phyloP scores from a whole-genome alignment of 2,888 invertebrate species.

The Chloroclystis v-ata region DNA sequence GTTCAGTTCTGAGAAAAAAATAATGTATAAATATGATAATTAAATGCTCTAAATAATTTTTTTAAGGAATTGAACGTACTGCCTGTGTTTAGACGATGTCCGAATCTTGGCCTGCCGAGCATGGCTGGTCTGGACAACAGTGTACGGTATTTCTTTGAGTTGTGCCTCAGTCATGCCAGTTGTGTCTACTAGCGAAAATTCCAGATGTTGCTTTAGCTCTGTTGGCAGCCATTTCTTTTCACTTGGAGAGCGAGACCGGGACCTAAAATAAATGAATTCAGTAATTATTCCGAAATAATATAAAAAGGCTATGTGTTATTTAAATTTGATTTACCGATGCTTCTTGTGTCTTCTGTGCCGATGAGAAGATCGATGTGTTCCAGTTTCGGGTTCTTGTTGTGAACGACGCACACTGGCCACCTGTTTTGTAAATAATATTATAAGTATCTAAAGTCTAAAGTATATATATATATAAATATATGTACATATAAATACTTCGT shows the following conservation, averaged over 20 bases:
- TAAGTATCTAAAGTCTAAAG: not conserved
- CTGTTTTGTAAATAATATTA: conserved; percentile 45
- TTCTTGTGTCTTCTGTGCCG: conserved; percentile 79
- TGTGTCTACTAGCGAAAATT: conserved; percentile 92
- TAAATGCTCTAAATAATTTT: no score
- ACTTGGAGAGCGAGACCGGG: conserved; percentile 84
- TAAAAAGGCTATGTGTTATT: not conserved
- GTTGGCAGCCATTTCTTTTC: conserved; percentile 85
- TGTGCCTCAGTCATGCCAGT: conserved; percentile 93
- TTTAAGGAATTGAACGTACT: conserved; percentile 41
- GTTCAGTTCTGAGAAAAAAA: conserved; percentile 48
- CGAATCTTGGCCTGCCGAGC: conserved; percentile 79
- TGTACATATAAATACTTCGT: no score
- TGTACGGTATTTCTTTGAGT: conserved; percentile 91
- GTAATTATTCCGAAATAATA: not conserved
- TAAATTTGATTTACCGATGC: conserved; percentile 70
- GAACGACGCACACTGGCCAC: conserved; percentile 84
- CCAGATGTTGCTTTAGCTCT: conserved; percentile 90
- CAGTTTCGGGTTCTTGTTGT: conserved; percentile 68
- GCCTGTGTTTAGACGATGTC: conserved; percentile 65
- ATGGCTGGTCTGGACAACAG: conserved; percentile 87
- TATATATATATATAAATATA: not conserved
- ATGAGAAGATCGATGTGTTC: conserved; percentile 78
- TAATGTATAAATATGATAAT: not conserved
- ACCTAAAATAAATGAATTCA: conserved; percentile 40